Percentiles rank a stretch among this genome's conserved stretches.
Evolutionary conservation across 2,888 invertebrate species (phyloP).

Genomic region (Notodonta dromedarius): DNA sequence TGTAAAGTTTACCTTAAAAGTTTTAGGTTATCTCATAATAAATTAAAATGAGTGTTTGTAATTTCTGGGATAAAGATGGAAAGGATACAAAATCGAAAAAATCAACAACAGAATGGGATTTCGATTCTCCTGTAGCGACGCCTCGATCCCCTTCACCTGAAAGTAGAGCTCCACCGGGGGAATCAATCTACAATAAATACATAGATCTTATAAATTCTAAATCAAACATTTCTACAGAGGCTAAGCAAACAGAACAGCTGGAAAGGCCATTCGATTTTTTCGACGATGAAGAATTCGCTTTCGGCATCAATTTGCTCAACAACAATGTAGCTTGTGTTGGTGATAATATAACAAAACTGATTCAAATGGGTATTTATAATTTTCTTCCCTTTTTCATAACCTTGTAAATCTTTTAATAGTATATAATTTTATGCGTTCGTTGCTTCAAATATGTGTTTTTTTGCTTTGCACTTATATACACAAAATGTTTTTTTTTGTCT

Average conservation of each 20-base stretch:
- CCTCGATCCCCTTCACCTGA: slow-evolving; percentile 56
- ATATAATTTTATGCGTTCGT: too few relatives aligned
- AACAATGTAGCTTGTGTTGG: slow-evolving; percentile 79
- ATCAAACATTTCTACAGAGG: slow-evolving; percentile 56
- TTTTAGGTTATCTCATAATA: slow-evolving; percentile 5
- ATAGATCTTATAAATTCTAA: slow-evolving; percentile 67
- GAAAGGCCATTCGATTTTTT: slow-evolving; percentile 74
- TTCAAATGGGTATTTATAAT: slow-evolving; percentile 69
- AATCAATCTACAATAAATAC: slow-evolving; percentile 66
- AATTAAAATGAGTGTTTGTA: slow-evolving; percentile 37
- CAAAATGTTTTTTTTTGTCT: neutral
- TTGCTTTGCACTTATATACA: too few relatives aligned
- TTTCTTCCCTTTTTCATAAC: slow-evolving; percentile 4
- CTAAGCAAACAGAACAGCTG: slow-evolving; percentile 55
- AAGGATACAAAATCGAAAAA: slow-evolving; percentile 46
- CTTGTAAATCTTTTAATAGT: neutral
- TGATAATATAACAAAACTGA: slow-evolving; percentile 70
- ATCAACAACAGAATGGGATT: slow-evolving; percentile 51
- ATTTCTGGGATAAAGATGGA: slow-evolving; percentile 47
- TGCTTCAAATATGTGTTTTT: too few relatives aligned
- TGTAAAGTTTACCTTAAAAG: neutral
- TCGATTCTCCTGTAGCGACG: slow-evolving; percentile 46
- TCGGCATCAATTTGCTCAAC: slow-evolving; percentile 73
- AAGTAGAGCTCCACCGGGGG: slow-evolving; percentile 47
- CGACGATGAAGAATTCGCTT: slow-evolving; percentile 76